Conservation (phyloP, 1,140 invertebrate species). For the Argopecten irradians region DNA sequence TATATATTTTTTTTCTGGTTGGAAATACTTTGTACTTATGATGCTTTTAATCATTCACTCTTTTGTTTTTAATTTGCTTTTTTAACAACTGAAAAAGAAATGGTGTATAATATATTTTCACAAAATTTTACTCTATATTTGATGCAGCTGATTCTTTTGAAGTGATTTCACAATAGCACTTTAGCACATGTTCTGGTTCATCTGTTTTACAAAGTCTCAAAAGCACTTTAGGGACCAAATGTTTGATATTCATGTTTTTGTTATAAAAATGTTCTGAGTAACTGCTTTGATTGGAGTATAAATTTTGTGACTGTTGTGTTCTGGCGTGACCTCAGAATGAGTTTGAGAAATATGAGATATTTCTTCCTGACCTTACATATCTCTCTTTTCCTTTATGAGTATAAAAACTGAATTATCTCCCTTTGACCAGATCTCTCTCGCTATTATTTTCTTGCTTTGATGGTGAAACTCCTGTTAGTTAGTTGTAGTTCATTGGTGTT, state of each 20-base stretch:
- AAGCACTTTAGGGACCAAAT: too few species aligned
- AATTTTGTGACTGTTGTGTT: neutral
- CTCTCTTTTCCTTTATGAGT: neutral
- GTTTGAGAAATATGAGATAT: neutral
- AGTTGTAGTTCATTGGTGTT: neutral
- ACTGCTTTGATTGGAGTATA: neutral
- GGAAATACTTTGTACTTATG: neutral
- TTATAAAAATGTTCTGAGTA: too few species aligned
- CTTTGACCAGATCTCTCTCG: neutral
- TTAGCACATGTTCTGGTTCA: too few species aligned
- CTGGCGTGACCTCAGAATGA: neutral
- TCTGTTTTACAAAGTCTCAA: too few species aligned
- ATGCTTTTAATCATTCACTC: neutral
- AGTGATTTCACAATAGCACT: too few species aligned
- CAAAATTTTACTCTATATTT: neutral
- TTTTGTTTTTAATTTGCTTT: neutral
- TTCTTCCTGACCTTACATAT: neutral
- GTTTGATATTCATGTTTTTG: too few species aligned
- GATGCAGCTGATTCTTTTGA: neutral
- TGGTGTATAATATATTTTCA: neutral
- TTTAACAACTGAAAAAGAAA: neutral
- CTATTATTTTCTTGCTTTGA: neutral
- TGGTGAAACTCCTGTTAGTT: neutral
- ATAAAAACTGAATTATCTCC: constrained; percentile 18
- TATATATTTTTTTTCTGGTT: neutral